Percentiles rank a stretch among this genome's conserved stretches.
These are phyloP conservation scores for Haemorhous mexicanus DNA, from an alignment of 2,113 vertebrate genomes.

Conservation along the genomic window DNA sequence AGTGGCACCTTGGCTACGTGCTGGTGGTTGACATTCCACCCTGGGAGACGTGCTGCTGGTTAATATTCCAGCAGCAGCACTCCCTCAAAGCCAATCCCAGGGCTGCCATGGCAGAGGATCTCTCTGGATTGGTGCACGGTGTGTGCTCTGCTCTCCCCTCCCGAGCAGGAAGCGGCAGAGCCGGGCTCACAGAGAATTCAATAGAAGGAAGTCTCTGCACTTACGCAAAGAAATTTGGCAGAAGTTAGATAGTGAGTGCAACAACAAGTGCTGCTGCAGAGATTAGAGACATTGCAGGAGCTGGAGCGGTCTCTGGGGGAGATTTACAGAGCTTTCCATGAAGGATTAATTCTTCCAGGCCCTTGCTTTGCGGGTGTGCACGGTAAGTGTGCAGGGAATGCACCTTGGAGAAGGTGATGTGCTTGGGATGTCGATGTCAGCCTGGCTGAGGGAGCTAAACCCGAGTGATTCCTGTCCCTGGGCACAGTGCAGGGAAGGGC, in stretches of 20 bases:
- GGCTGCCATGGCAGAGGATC: fast-evolving
- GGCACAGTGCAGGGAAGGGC: neutral
- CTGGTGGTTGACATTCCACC: neutral
- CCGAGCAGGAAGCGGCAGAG: slow-evolving; percentile 74
- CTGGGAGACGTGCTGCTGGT: neutral
- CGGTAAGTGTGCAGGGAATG: neutral
- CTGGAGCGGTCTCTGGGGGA: slow-evolving; percentile 1
- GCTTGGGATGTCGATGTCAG: neutral
- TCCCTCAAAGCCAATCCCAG: neutral
- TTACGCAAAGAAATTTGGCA: slow-evolving; percentile 79
- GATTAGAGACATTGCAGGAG: neutral
- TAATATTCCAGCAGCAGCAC: neutral
- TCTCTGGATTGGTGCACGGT: slow-evolving; percentile 38
- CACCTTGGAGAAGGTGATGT: neutral
- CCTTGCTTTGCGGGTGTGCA: neutral
- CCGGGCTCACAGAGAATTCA: slow-evolving; percentile 72
- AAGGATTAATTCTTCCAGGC: slow-evolving; percentile 10
- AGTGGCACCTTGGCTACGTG: neutral
- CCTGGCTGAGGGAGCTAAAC: neutral
- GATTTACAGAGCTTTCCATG: neutral
- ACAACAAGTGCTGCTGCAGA: slow-evolving; percentile 51
- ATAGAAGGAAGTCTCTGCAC: slow-evolving; percentile 84
- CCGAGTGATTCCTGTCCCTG: neutral
- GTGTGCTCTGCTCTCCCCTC: slow-evolving; percentile 34
- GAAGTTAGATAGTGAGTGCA: slow-evolving; percentile 44